Evolutionary conservation across 2,113 vertebrate species (phyloP).

Genomic region (Brachyhypopomus occidentalis): DNA sequence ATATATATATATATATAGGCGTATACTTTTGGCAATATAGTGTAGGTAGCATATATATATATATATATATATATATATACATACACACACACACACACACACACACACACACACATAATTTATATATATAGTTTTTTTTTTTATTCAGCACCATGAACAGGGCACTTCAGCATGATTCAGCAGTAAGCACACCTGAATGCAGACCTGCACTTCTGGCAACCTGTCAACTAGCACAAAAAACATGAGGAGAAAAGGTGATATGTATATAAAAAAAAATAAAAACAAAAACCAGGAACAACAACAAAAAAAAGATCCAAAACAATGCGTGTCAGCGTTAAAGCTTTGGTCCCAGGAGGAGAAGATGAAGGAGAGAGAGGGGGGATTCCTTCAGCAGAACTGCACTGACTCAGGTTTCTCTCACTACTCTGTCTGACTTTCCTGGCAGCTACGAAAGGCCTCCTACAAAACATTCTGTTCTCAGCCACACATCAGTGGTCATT

Average conservation of each 20-base stretch:
- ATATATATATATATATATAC: too few species aligned
- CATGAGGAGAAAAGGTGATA: too few species aligned
- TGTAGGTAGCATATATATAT: too few species aligned
- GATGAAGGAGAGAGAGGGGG: background rate
- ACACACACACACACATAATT: too few species aligned
- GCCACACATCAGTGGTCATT: background rate
- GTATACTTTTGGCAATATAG: too few species aligned
- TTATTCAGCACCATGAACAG: slow-evolving; percentile 31
- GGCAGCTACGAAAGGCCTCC: too few species aligned
- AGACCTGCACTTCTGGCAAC: background rate
- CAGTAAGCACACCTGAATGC: background rate
- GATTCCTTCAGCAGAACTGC: background rate
- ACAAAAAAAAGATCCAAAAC: background rate
- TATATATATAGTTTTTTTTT: too few species aligned
- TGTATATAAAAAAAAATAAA: too few species aligned
- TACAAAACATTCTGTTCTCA: too few species aligned
- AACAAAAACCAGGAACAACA: background rate
- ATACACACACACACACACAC: background rate
- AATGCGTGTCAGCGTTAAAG: background rate
- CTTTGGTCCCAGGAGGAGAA: background rate
- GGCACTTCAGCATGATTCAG: background rate
- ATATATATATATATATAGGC: too few species aligned
- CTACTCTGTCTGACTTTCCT: background rate
- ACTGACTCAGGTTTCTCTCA: background rate
- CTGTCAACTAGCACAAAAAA: background rate